A percentile compares a stretch with the other conserved stretches of the same genome.
Evolutionary conservation across 1,140 invertebrate species (phyloP).

Genomic region (Tachypleus tridentatus): DNA sequence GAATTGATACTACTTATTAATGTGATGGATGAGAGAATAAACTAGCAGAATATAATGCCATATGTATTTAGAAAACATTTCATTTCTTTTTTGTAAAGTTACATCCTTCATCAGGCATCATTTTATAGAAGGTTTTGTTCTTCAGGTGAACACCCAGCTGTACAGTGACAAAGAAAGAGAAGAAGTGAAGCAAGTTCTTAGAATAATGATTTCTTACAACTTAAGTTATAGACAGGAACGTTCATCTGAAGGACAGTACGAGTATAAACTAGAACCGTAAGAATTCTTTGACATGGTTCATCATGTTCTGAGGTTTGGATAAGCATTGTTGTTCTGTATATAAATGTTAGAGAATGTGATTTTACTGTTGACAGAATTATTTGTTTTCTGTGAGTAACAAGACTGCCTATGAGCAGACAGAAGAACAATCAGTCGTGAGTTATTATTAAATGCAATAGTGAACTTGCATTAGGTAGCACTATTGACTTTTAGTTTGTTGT

Average conservation of each 20-base stretch:
- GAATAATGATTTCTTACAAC: constrained; percentile 78
- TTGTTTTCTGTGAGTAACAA: constrained; percentile 2
- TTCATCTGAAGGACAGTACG: constrained; percentile 59
- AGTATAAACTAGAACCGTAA: constrained; percentile 70
- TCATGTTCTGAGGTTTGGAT: no score
- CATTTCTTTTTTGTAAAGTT: no score
- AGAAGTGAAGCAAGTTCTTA: constrained; percentile 55
- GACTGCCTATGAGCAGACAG: constrained; percentile 5
- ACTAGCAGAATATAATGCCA: no score
- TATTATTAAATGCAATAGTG: no score
- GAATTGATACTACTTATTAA: no score
- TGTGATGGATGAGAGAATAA: no score
- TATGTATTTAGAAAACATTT: no score
- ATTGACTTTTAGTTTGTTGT: no score
- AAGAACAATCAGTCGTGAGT: no score
- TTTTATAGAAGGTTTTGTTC: constrained; percentile 21
- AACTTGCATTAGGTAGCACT: no score
- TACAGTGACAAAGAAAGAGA: constrained; percentile 62
- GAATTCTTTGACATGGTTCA: constrained; percentile 25
- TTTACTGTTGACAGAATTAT: not conserved
- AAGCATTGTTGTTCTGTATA: no score
- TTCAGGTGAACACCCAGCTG: constrained; percentile 51
- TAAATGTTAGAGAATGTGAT: no score
- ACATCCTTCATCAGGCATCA: not conserved
- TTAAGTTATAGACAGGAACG: constrained; percentile 72